Percentiles rank a stretch among this genome's conserved stretches.
Evolutionary conservation across 2,888 invertebrate genomes (phyloP).

Genomic region (Callimorpha dominula): DNA sequence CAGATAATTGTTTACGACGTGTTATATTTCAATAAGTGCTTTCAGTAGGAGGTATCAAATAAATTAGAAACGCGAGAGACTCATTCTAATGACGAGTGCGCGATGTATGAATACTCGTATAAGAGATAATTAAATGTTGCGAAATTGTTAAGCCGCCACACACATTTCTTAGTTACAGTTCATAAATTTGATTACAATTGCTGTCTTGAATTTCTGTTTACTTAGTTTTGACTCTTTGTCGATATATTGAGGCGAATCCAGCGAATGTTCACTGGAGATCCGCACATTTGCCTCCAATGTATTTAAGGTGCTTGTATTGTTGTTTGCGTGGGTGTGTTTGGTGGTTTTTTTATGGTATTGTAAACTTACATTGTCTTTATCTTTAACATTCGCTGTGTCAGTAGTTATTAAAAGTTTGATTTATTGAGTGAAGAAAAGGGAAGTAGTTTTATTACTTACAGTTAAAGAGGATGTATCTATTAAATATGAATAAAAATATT

Average conservation of each 20-base stretch:
- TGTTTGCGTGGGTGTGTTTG: too few species aligned
- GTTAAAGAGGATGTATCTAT: background rate
- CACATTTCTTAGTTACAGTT: background rate
- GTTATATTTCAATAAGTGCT: slow-evolving; percentile 8
- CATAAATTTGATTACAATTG: background rate
- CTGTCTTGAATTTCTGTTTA: background rate
- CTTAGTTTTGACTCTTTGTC: background rate
- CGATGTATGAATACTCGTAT: slow-evolving; percentile 4
- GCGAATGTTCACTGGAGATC: background rate
- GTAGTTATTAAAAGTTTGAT: background rate
- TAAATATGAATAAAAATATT: background rate
- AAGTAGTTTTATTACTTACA: background rate
- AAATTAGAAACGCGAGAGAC: slow-evolving; percentile 7
- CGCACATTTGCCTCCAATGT: background rate
- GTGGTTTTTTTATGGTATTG: too few species aligned
- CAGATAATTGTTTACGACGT: slow-evolving; percentile 7
- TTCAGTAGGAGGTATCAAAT: background rate
- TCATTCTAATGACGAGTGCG: background rate
- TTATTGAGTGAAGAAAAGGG: too few species aligned
- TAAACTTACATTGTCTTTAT: background rate
- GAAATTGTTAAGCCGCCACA: background rate
- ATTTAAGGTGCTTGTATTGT: background rate
- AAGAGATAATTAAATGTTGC: background rate
- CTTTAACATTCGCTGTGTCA: background rate
- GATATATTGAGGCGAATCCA: background rate